A percentile compares a stretch with the other conserved stretches of the same genome.
Conservation (phyloP, 2,797 vertebrate genomes). For the Lycodopsis pacificus region DNA sequence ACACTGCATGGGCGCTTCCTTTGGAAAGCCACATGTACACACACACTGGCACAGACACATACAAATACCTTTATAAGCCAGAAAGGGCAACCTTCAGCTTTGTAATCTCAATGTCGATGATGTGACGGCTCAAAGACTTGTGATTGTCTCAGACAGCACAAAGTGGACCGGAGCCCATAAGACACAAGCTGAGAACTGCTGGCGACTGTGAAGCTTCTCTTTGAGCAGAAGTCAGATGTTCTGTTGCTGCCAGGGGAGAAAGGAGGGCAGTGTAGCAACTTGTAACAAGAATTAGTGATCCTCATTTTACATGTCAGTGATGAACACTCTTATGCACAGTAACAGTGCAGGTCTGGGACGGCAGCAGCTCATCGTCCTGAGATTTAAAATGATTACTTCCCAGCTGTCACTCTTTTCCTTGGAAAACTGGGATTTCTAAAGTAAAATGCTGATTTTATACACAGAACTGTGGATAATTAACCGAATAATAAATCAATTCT, state of each 20-base stretch:
- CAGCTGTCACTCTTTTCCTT: neutral
- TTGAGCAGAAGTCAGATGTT: constrained; percentile 19
- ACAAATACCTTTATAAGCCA: constrained; percentile 12
- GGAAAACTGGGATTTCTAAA: neutral
- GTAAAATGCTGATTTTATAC: neutral
- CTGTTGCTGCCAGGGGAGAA: constrained; percentile 17
- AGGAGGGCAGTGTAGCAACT: constrained; percentile 10
- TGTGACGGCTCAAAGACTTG: constrained; percentile 53
- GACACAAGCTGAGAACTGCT: constrained; percentile 24
- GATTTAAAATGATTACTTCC: neutral
- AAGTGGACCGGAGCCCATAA: constrained; percentile 47
- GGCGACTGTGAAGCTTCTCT: constrained; percentile 12
- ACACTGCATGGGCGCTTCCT: constrained; percentile 64
- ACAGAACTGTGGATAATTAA: neutral
- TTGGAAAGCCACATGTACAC: constrained; percentile 50
- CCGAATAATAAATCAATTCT: neutral
- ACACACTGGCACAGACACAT: neutral
- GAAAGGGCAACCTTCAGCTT: constrained; percentile 57
- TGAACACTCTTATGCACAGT: constrained; percentile 6
- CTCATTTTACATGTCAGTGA: constrained; percentile 26
- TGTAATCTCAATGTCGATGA: constrained; percentile 59
- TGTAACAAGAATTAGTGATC: constrained; percentile 21
- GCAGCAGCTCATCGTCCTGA: neutral
- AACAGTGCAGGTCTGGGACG: neutral
- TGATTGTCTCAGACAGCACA: constrained; percentile 57